Evolutionary conservation across 1,140 invertebrate species (phyloP).

Genomic region (Probaryconus sp.): DNA sequence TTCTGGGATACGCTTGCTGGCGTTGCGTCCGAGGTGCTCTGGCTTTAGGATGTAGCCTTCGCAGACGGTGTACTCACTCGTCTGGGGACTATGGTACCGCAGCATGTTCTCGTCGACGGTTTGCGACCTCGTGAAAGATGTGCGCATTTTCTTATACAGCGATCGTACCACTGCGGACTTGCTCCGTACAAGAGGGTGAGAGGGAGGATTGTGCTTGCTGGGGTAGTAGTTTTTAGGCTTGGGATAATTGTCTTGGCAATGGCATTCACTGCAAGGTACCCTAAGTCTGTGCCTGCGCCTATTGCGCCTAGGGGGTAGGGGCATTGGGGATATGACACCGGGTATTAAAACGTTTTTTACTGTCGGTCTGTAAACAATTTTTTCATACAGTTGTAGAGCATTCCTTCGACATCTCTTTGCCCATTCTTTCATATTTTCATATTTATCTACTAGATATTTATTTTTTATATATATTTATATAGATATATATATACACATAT

Average conservation of each 20-base stretch:
- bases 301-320: constrained; percentile 76
- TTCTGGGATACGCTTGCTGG: constrained; percentile 70
- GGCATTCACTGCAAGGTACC: constrained; percentile 77
- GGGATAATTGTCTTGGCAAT: constrained; percentile 71
- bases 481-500: too few species aligned
- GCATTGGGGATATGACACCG: constrained; percentile 77
- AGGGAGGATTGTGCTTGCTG: constrained; percentile 72
- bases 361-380: constrained; percentile 79
- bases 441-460: neutral
- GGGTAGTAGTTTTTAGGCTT: constrained; percentile 67
- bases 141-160: constrained; percentile 77
- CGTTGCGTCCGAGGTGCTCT: constrained; percentile 57
- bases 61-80: constrained; percentile 73
- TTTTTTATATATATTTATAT: constrained; percentile 3
- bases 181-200: constrained; percentile 78
- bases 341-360: constrained; percentile 79
- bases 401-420: constrained; percentile 62
- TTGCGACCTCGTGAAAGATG: constrained; percentile 75
- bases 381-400: constrained; percentile 73
- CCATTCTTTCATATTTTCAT: constrained; percentile 51
- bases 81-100: constrained; percentile 73
- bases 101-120: constrained; percentile 76
- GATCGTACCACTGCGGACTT: constrained; percentile 79
- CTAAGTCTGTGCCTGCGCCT: constrained; percentile 78
- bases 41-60: constrained; percentile 71